Evolutionary conservation across 1,140 invertebrate species (phyloP).

Genomic region (Helicorthomorpha holstii): DNA sequence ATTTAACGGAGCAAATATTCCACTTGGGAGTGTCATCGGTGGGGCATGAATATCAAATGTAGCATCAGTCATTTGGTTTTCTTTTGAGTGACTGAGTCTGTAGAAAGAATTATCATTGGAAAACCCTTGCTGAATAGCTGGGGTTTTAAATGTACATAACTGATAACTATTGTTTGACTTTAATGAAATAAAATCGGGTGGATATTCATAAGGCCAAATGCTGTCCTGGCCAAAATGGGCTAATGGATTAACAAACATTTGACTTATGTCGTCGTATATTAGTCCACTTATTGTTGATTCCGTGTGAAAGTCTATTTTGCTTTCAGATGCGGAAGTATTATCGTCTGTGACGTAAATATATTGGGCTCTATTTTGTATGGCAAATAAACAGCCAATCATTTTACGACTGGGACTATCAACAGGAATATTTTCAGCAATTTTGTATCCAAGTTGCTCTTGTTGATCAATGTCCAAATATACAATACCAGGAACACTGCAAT

Average conservation of each 20-base stretch:
- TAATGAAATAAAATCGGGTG: constrained; percentile 12
- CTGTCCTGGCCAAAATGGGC: constrained; percentile 19
- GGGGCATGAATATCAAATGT: constrained; percentile 16
- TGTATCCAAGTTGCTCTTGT: constrained; percentile 7
- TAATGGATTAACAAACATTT: constrained; percentile 18
- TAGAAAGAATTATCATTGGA: constrained; percentile 23
- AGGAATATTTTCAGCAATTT: constrained; percentile 6
- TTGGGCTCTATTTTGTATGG: constrained; percentile 19
- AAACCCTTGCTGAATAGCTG: constrained; percentile 21
- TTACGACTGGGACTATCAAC: constrained; percentile 14
- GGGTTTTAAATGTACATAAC: neutral
- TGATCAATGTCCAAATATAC: neutral
- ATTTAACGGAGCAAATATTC: constrained; percentile 18
- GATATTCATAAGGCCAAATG: constrained; percentile 22
- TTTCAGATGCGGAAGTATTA: neutral
- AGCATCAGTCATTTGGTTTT: constrained; percentile 10
- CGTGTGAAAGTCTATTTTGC: neutral
- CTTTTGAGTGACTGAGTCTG: constrained; percentile 16
- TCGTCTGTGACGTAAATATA: constrained; percentile 23
- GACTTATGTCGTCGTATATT: neutral
- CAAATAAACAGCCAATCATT: constrained; percentile 16
- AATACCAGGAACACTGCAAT: neutral
- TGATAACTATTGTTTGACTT: neutral
- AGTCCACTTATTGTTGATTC: neutral
- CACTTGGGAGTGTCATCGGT: constrained; percentile 12